These are phyloP conservation scores for Phenganax marumi DNA, from an alignment of 92 coral and sea anemone species.

Conservation along the genomic window DNA sequence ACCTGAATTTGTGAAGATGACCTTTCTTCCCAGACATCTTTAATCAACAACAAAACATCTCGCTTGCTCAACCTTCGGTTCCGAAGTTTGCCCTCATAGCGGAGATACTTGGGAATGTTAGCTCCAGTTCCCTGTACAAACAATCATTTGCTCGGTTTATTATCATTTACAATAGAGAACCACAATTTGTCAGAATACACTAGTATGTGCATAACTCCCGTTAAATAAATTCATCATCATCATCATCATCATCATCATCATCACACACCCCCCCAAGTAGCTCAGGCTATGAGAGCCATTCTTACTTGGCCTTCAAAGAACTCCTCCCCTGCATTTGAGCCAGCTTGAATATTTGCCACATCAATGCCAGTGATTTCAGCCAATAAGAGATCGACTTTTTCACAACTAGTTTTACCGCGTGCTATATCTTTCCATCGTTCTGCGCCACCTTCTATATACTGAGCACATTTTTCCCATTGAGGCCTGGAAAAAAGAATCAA, in stretches of 20 bases:
- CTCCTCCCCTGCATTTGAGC: slow-evolving; percentile 81
- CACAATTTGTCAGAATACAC: not conserved
- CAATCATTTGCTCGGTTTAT: not conserved
- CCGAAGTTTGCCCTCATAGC: slow-evolving; percentile 88
- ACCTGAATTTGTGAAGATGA: slow-evolving; percentile 94
- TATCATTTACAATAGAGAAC: not conserved
- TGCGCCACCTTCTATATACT: slow-evolving; percentile 86
- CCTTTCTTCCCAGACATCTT: slow-evolving; percentile 98
- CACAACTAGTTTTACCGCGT: slow-evolving; percentile 81
- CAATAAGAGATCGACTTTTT: slow-evolving; percentile 83
- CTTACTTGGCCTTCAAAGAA: slow-evolving; percentile 94
- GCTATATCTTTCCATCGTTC: slow-evolving; percentile 93
- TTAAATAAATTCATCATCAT: not conserved
- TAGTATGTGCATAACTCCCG: not conserved
- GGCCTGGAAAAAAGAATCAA: slow-evolving; percentile 58
- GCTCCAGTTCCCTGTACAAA: slow-evolving; percentile 78
- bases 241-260: not conserved
- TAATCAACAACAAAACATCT: slow-evolving; percentile 83
- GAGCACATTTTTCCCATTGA: slow-evolving; percentile 91
- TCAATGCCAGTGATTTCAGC: slow-evolving; percentile 99
- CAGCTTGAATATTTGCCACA: slow-evolving; percentile 85
- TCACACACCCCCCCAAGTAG: not conserved
- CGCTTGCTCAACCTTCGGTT: slow-evolving; percentile 92
- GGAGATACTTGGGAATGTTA: slow-evolving; percentile 77
- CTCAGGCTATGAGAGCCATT: not conserved